Conservation (phyloP, 2,113 vertebrate genomes). For the Oxygymnocypris stewartii region DNA sequence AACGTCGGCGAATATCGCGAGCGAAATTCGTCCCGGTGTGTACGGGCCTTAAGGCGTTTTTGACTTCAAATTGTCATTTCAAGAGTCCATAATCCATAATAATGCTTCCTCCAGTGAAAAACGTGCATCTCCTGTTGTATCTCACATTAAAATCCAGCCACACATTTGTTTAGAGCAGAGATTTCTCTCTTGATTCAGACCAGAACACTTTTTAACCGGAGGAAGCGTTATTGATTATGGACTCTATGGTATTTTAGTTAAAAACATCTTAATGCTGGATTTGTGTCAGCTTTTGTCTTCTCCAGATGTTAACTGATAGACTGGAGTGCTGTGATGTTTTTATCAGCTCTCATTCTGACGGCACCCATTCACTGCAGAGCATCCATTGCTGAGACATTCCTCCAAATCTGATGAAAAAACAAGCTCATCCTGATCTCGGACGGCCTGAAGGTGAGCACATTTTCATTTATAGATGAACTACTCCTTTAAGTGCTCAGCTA, state of each 20-base stretch:
- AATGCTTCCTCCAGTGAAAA: no score
- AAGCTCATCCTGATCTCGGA: no score
- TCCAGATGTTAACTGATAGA: background rate
- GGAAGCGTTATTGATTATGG: background rate
- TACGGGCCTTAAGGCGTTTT: no score
- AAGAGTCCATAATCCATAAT: no score
- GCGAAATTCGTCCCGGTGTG: no score
- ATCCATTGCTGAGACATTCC: background rate
- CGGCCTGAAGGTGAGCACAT: background rate
- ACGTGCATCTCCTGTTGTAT: background rate
- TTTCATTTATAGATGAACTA: background rate
- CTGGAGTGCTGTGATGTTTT: background rate
- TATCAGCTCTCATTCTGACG: background rate
- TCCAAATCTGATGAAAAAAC: background rate
- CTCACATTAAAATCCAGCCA: no score
- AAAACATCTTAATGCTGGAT: background rate
- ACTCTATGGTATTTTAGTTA: background rate
- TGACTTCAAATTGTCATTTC: no score
- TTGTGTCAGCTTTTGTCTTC: background rate
- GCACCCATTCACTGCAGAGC: background rate
- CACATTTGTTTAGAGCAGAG: background rate
- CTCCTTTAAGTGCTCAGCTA: background rate
- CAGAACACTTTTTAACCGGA: background rate
- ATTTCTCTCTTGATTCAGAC: no score
- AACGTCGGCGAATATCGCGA: no score